A percentile compares a stretch with the other conserved stretches of the same genome.
Evolutionary conservation across 2,888 invertebrate species (phyloP).

Genomic region (Germaria angustata): DNA sequence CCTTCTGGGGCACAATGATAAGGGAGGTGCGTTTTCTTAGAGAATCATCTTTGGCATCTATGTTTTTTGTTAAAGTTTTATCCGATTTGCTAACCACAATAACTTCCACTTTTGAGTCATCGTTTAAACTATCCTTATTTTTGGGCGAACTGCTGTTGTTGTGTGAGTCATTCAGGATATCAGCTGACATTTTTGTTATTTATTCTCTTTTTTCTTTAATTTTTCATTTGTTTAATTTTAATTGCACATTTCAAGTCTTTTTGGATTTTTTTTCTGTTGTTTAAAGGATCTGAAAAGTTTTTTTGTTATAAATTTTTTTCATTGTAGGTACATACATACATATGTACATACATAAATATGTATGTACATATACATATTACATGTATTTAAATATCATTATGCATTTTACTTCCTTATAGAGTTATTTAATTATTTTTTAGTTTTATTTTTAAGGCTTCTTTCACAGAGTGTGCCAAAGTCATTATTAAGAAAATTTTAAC

Average conservation of each 20-base stretch:
- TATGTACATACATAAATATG: too few species aligned
- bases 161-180: constrained; percentile 62
- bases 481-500: constrained; percentile 33
- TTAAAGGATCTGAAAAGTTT: neutral
- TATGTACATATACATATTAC: too few species aligned
- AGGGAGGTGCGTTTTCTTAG: constrained; percentile 79
- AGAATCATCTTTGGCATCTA: constrained; percentile 79
- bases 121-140: constrained; percentile 66
- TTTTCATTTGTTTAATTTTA: constrained; percentile 32
- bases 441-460: constrained; percentile 53
- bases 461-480: neutral
- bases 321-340: too few species aligned
- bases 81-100: constrained; percentile 78
- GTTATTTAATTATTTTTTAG: constrained; percentile 19
- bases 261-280: neutral
- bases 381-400: constrained; percentile 26
- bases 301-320: neutral
- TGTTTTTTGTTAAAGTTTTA: constrained; percentile 79
- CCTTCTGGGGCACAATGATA: constrained; percentile 77
- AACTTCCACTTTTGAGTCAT: constrained; percentile 76
- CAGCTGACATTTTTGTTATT: constrained; percentile 68
- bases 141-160: constrained; percentile 27
- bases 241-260: constrained; percentile 44
- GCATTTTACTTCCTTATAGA: constrained; percentile 27
- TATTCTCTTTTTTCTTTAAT: constrained; percentile 54